Percentiles rank a stretch among this genome's conserved stretches.
Conservation (phyloP, 2,797 vertebrate genomes). For the Scyliorhinus canicula region DNA sequence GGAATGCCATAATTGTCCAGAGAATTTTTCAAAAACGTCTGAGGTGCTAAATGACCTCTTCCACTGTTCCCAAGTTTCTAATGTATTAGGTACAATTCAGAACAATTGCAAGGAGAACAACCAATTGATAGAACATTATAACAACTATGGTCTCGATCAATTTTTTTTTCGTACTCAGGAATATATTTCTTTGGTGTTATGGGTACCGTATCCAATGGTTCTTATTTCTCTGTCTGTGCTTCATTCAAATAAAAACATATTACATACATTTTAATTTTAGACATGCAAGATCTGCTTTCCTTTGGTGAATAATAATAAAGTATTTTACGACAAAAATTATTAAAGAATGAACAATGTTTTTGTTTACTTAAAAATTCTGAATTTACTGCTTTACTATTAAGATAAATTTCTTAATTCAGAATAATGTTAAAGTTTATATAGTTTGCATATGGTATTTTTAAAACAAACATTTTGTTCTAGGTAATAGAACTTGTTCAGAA, state of each 20-base stretch:
- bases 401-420: not conserved
- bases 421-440: not conserved
- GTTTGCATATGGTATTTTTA: slow-evolving; percentile 46
- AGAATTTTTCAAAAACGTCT: not conserved
- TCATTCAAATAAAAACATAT: not conserved
- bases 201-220: not conserved
- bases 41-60: not conserved
- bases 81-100: not conserved
- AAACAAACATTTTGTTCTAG: slow-evolving; percentile 65
- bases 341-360: not conserved
- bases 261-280: not conserved
- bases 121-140: not conserved
- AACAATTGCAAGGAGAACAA: not conserved
- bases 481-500: slow-evolving; percentile 98
- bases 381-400: not conserved
- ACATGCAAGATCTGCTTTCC: not conserved
- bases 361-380: not conserved
- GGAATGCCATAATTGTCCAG: not conserved
- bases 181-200: not conserved
- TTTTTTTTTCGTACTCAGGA: not conserved
- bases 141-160: not conserved
- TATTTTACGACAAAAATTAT: not conserved
- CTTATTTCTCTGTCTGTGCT: not conserved
- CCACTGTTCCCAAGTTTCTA: not conserved
- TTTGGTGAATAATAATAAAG: not conserved